Conservation (phyloP, 2,797 vertebrate genomes). For the Cuculus canorus region DNA sequence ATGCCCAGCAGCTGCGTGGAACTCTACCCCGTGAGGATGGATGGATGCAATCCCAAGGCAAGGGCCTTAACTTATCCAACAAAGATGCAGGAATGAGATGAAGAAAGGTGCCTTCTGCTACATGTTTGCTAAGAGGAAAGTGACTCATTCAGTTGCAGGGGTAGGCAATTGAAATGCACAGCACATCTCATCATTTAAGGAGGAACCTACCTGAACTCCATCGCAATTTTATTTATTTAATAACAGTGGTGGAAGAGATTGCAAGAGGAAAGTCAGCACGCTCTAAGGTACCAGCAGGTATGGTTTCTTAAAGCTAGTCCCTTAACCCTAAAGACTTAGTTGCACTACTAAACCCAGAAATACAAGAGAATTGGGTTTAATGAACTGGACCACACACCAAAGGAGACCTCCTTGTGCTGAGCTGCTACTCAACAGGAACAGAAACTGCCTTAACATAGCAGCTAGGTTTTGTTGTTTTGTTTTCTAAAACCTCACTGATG, state of each 20-base stretch:
- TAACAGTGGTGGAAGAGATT: not conserved
- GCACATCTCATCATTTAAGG: not conserved
- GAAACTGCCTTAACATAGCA: constrained; percentile 69
- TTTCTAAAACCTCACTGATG: not conserved
- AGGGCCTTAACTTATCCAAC: not conserved
- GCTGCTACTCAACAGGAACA: constrained; percentile 62
- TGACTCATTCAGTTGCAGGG: not conserved
- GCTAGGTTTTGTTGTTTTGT: constrained; percentile 34
- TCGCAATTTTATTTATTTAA: not conserved
- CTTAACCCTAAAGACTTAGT: constrained; percentile 41
- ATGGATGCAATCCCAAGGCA: not conserved
- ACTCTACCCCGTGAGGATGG: not conserved
- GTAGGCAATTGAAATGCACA: not conserved
- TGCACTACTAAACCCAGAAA: constrained; percentile 68
- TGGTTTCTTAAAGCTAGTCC: constrained; percentile 32
- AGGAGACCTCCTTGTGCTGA: constrained; percentile 66
- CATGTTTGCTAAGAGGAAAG: not conserved
- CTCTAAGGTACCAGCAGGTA: not conserved
- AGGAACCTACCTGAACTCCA: constrained; percentile 15
- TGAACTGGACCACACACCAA: constrained; percentile 61
- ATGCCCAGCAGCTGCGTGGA: not conserved
- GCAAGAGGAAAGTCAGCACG: not conserved
- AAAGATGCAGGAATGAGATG: constrained; percentile 17
- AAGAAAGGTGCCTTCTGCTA: constrained; percentile 69
- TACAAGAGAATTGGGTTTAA: constrained; percentile 37